Percentiles rank a stretch among this genome's conserved stretches.
Conservation (phyloP, 2,113 vertebrate species). For the Microtus ochrogaster region DNA sequence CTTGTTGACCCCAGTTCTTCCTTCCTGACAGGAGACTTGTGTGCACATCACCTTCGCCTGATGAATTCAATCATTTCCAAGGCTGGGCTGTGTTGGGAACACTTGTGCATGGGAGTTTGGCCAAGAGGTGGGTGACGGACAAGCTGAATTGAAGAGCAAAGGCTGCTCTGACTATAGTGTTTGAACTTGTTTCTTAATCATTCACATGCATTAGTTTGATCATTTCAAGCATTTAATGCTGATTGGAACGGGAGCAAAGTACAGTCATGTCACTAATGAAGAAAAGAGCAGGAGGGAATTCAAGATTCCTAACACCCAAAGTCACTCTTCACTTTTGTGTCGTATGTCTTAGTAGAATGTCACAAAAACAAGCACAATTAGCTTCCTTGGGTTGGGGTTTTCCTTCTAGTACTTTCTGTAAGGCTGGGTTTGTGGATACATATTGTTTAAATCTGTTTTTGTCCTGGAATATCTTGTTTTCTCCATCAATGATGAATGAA, state of each 20-base stretch:
- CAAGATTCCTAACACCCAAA: background rate
- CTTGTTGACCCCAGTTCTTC: background rate
- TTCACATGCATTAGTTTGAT: background rate
- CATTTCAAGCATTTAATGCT: background rate
- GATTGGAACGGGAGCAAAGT: background rate
- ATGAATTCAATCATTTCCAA: background rate
- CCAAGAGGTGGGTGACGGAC: background rate
- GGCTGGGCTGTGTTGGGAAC: background rate
- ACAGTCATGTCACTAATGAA: background rate
- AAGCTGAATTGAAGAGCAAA: background rate
- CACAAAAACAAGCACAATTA: background rate
- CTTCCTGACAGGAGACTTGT: background rate
- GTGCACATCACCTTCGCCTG: background rate
- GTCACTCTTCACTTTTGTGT: background rate
- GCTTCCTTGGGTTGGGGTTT: no score
- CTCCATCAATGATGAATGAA: no score
- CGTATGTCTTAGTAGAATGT: background rate
- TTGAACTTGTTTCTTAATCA: background rate
- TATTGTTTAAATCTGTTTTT: no score
- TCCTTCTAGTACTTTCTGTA: no score
- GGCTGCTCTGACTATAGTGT: no score
- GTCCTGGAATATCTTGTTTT: no score
- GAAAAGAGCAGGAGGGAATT: background rate
- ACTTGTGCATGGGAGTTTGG: background rate
- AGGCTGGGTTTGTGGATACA: no score